Base-by-base conservation (phyloP, 2,113 vertebrate species). In the Ochotona curzoniae region DNA sequence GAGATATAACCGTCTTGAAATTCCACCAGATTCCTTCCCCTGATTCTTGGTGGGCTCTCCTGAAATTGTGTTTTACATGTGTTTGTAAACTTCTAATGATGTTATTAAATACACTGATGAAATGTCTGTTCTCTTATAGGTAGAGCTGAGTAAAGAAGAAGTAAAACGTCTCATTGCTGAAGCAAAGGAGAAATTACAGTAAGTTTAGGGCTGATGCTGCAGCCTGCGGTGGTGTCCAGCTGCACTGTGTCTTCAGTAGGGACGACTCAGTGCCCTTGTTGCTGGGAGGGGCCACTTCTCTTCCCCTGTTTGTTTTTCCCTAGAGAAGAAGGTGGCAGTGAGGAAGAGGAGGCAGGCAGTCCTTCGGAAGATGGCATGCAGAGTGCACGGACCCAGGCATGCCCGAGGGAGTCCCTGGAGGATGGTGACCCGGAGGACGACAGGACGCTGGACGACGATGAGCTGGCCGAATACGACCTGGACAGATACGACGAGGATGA, bases 401-500 rank as follows among this genome's bases (percentile, higher is more conserved):
- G 44, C 17, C 85, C 60, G 13, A 25, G 57, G 38, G 67, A 94
- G 25, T 21, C 84, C 67, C 92, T 84, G 18, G 95, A 96, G 66
- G 95, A 93, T 3, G 98, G 96, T 0, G 94, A 93, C 9, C 95
- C 93, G 1, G 84, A 96, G 76, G 94, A 82, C 0, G 95, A 90
- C 35, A 92, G 94, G 66, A 87, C 92, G 0, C 70, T 90, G 1
- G 95, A 97, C 23, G 98, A 97, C 0, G 96, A 98, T n/a, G 98
- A 99, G 44, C 97, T 99, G 20, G 99, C 98, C 0, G 99, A 99
- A 83, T 99, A 99, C 2, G 98, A 98, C 74, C 93, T 99, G 93
- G 99, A 99, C 63, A 99, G 96, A 84, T 99, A 99, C 0, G 99
- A 99, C 54, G 98, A 99, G 86, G 99, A 99, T 5, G 97, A 97